Conservation (phyloP, 2,797 vertebrate species). For the Otolemur crassicaudatus region DNA sequence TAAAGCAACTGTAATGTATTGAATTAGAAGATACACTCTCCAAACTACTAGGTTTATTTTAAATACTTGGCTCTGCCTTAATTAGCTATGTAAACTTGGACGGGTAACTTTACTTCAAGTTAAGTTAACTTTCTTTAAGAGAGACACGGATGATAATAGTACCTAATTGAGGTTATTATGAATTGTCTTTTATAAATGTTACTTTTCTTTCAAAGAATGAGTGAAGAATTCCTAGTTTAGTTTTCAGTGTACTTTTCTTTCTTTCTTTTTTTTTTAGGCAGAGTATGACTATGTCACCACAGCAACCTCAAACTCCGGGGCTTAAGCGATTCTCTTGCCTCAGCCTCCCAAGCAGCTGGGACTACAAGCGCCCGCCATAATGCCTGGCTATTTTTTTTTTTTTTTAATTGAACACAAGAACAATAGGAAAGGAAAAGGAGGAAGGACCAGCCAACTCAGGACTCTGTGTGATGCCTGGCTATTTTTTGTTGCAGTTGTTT, state of each 20-base stretch:
- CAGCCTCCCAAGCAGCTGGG: no score
- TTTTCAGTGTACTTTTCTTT: neutral
- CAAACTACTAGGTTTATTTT: neutral
- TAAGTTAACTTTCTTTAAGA: slow-evolving; percentile 25
- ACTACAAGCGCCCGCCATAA: no score
- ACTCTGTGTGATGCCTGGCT: no score
- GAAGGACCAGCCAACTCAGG: no score
- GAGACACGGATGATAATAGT: slow-evolving; percentile 22
- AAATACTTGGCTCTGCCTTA: slow-evolving; percentile 37
- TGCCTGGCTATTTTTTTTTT: no score
- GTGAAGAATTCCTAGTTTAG: slow-evolving; percentile 12
- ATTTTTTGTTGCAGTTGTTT: no score
- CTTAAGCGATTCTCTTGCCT: no score
- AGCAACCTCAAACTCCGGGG: no score
- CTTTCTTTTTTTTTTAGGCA: no score
- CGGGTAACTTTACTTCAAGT: slow-evolving; percentile 8
- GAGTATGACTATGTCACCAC: no score
- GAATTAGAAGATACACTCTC: neutral
- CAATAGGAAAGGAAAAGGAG: no score
- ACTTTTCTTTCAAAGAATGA: neutral
- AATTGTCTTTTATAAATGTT: slow-evolving; percentile 1
- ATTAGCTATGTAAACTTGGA: neutral
- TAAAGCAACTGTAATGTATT: neutral
- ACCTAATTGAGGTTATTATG: neutral
- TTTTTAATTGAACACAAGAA: no score